Evolutionary conservation across 2,113 vertebrate species (phyloP).

Genomic region (Narcine bancroftii): DNA sequence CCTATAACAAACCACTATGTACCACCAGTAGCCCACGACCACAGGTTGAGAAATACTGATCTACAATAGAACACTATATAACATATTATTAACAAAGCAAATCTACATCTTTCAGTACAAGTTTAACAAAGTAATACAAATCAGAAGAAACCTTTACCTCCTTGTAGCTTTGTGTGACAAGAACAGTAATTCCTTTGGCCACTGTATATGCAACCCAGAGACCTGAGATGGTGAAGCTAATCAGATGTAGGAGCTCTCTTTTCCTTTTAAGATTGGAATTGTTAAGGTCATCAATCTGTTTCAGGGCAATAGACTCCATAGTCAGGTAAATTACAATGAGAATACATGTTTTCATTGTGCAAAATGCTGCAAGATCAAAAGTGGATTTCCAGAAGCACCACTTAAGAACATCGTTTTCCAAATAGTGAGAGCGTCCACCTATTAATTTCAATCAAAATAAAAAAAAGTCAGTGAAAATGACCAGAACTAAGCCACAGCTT

Average conservation of each 20-base stretch:
- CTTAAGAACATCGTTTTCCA: slow-evolving; percentile 27
- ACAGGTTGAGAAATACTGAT: too few relatives aligned
- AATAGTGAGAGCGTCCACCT: slow-evolving; percentile 35
- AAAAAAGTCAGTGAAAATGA: not conserved
- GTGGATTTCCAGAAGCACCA: slow-evolving; percentile 32
- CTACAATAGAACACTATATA: not conserved
- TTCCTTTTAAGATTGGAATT: slow-evolving; percentile 33
- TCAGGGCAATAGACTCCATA: slow-evolving; percentile 25
- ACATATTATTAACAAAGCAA: not conserved
- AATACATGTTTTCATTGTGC: slow-evolving; percentile 34
- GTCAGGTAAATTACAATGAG: slow-evolving; percentile 27
- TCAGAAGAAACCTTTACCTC: slow-evolving; percentile 8
- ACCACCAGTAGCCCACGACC: too few relatives aligned
- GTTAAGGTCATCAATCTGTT: slow-evolving; percentile 35
- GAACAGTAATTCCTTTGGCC: slow-evolving; percentile 35
- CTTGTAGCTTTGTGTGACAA: slow-evolving; percentile 15
- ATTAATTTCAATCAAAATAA: not conserved
- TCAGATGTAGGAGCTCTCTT: slow-evolving; percentile 7
- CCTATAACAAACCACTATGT: too few relatives aligned
- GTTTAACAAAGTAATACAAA: not conserved
- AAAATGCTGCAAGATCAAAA: slow-evolving; percentile 32
- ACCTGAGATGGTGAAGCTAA: slow-evolving; percentile 25
- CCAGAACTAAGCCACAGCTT: not conserved
- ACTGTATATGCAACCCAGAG: slow-evolving; percentile 30
- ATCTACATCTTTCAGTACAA: not conserved